Conservation (phyloP, 2,113 vertebrate genomes). For the Pelusios castaneus region DNA sequence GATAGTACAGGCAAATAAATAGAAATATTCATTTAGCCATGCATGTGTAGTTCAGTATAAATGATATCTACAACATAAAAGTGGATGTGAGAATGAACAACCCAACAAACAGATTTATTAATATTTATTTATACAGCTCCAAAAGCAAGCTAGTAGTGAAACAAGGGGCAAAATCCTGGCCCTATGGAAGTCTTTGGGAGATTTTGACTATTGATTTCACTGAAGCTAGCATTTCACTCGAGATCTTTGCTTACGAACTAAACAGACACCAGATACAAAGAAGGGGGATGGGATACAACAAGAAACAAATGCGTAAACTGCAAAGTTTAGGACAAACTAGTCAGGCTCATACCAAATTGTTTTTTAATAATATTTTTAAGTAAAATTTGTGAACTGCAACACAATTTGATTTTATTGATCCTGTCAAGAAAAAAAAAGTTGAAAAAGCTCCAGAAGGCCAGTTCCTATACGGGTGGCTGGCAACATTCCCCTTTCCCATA, state of each 20-base stretch:
- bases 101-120: not conserved
- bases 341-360: not conserved
- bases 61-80: not conserved
- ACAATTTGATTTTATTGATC: not conserved
- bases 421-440: not conserved
- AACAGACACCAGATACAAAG: not conserved
- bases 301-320: not conserved
- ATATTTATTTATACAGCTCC: rapidly evolving
- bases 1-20: rapidly evolving
- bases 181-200: not conserved
- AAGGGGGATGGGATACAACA: not conserved
- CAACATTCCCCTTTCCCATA: not conserved
- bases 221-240: not conserved
- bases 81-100: not conserved
- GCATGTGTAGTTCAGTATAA: not conserved
- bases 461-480: not conserved
- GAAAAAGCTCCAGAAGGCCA: not conserved
- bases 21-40: not conserved
- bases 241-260: not conserved
- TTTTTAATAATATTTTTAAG: not conserved
- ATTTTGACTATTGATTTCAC: not conserved
- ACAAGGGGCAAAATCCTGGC: not conserved
- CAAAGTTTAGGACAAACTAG: not conserved
- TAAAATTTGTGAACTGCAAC: not conserved
- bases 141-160: not conserved